Evolutionary conservation across 1,140 invertebrate species (phyloP), one percentile per base, ranked within the genome.

Genomic region (Branchinecta lindahli): DNA sequence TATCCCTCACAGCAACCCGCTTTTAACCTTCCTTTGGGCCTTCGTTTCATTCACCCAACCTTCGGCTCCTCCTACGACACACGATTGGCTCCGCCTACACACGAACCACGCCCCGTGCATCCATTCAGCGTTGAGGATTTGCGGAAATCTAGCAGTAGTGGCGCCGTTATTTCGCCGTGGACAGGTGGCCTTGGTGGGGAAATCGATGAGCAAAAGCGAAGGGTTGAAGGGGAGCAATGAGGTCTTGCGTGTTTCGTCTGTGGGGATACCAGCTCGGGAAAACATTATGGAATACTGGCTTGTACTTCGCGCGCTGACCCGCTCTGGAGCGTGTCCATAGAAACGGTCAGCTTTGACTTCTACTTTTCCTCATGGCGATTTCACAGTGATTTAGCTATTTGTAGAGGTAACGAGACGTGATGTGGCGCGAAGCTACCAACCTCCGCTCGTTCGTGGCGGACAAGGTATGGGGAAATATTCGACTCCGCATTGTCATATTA

Each of bases 271-370:
- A 95, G 92, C 69, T 95, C 91, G 7, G 96, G 96, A 0, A 98
- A 98, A 77, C 95, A 98, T 79, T 98, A 97, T 78, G 96, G 96
- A 0, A 98, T 98, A 73, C 83, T 98, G n/a, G 96, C 95, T 0
- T 98, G 96, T 80, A 98, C n/a, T n/a, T n/a, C n/a, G n/a, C n/a
- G n/a, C 67, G 15, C 18, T 20, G n/a, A n/a, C n/a, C n/a, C n/a
- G n/a, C n/a, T n/a, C n/a, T n/a, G n/a, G n/a, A n/a, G n/a, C n/a
- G n/a, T n/a, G n/a, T n/a, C n/a, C n/a, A n/a, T n/a, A n/a, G n/a
- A n/a, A n/a, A n/a, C n/a, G n/a, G n/a, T n/a, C n/a, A n/a, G n/a
- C n/a, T n/a, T n/a, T n/a, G n/a, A n/a, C n/a, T n/a, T n/a, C n/a
- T n/a, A n/a, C n/a, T n/a, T n/a, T n/a, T n/a, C n/a, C n/a, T n/a